Base-by-base conservation (phyloP, 2,797 vertebrate genomes). In the Smutsia temminckii region DNA sequence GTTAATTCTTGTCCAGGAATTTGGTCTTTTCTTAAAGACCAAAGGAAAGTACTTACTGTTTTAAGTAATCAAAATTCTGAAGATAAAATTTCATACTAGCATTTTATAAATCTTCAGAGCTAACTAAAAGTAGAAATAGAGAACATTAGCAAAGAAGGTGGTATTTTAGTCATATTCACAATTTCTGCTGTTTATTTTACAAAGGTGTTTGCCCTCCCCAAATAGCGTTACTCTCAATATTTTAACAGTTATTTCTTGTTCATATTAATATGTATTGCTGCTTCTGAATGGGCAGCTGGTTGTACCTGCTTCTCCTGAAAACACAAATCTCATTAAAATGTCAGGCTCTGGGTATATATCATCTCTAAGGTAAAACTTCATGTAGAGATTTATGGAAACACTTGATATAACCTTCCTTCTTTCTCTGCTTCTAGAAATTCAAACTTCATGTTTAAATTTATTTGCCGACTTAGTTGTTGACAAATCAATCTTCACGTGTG, bases 401-500 rank as follows among this genome's bases (percentile, higher is more conserved):
- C 68, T 37, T 3, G 1, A 42, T 16, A 55, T 72, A 66, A 9
- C 20, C 55, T 74, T 94, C 29, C 32, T 77, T 81, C 18, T 74
- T 94, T 90, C n/a, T 87, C 51, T 93, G 51, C 27, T 84, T 94
- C 69, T 21, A 53, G 53, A 94, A 95, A 93, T 63, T 59, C 37
- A 88, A 34, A 40, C 34, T 74, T 92, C 34, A 61, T 55, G 29
- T 95, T 93, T 80, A 81, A 72, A 55, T 81, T 93, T 92, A 55
- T 85, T 90, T 92, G 46, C 84, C 40, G 94, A 4, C 59, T 93
- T 95, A 51, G 20, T 79, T 92, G 25, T 94, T 85, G 72, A 75
- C 46, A 86, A 84, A 69, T 89, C 79, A 91, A 0, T 91, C 34
- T 91, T 89, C 79, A 91, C 32, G 11, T 74, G 1, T 93, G 42